phyloP scores from a whole-genome alignment of 2,113 vertebrate genomes.

The Semicossyphus pulcher region DNA sequence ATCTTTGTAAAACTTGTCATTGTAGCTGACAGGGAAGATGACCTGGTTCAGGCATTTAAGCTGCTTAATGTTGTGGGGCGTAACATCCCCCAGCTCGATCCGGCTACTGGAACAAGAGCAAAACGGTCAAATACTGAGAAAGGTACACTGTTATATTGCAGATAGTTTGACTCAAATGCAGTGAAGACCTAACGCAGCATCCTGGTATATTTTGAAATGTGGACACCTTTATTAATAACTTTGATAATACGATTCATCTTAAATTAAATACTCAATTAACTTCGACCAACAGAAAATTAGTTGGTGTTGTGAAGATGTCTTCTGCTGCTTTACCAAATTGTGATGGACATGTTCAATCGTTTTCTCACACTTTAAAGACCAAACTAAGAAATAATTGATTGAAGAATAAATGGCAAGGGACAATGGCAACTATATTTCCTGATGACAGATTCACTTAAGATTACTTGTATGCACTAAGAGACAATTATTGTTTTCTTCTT shows the following conservation, averaged over 20 bases:
- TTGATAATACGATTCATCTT: no score
- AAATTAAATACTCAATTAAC: no score
- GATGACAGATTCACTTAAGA: no score
- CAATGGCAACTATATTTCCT: no score
- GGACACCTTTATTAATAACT: no score
- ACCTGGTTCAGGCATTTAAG: constrained; percentile 99
- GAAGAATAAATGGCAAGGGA: no score
- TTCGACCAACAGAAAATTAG: no score
- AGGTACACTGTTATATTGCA: background rate
- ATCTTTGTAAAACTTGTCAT: constrained; percentile 99
- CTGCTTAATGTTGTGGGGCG: constrained; percentile 99
- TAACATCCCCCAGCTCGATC: constrained; percentile 99
- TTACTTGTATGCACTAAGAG: no score
- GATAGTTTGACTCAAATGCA: background rate
- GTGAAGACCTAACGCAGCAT: background rate
- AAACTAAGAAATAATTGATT: no score
- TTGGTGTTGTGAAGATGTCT: background rate
- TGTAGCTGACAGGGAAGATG: constrained; percentile 99
- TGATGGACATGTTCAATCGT: no score
- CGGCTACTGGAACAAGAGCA: constrained; percentile 99
- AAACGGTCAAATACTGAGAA: constrained; percentile 86
- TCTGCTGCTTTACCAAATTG: background rate
- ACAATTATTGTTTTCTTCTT: no score
- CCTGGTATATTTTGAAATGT: background rate
- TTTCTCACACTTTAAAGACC: background rate